Evolutionary conservation across 1,140 invertebrate species (phyloP).

Genomic region (Neodiprion pinetum): DNA sequence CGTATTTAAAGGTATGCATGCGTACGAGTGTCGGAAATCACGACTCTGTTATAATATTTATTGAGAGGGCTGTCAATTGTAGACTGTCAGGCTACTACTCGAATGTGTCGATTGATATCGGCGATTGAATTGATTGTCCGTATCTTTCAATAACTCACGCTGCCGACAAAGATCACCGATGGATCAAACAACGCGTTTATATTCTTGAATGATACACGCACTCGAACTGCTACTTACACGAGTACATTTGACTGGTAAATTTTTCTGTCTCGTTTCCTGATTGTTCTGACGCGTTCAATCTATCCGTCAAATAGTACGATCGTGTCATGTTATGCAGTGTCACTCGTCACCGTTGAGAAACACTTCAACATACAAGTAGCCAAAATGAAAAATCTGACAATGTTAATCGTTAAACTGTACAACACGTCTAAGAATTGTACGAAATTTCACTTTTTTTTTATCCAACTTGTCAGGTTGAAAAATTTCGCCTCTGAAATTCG

Average conservation of each 20-base stretch:
- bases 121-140: neutral
- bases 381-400: too few relatives aligned
- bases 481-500: too few relatives aligned
- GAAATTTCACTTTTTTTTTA: too few relatives aligned
- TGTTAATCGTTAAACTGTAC: too few relatives aligned
- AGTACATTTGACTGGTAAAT: neutral
- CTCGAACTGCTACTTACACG: neutral
- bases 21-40: neutral
- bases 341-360: too few relatives aligned
- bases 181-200: neutral
- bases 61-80: neutral
- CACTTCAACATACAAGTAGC: too few relatives aligned
- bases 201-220: neutral
- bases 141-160: neutral
- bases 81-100: neutral
- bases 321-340: too few relatives aligned
- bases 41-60: neutral
- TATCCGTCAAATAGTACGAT: too few relatives aligned
- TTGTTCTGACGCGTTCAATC: too few relatives aligned
- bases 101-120: neutral
- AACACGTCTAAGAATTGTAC: too few relatives aligned
- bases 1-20: too few relatives aligned
- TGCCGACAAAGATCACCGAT: neutral
- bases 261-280: neutral
- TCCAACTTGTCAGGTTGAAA: too few relatives aligned